phyloP scores from a whole-genome alignment of 2,113 vertebrate genomes.

The Brachypteracias leptosomus region DNA sequence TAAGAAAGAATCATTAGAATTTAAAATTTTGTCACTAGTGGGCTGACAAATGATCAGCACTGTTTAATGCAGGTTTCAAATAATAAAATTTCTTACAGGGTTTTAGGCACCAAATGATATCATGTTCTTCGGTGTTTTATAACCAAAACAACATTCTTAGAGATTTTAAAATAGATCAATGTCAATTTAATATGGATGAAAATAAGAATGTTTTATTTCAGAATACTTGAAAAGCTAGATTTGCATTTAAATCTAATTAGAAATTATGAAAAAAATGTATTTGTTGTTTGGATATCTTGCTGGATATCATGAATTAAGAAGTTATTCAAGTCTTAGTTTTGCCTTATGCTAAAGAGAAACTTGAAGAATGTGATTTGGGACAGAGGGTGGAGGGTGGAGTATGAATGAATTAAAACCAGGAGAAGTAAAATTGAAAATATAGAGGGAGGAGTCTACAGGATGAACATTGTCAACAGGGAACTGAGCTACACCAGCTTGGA shows the following conservation, averaged over 20 bases:
- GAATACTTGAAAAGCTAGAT: background rate
- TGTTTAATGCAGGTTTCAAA: background rate
- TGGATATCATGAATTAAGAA: background rate
- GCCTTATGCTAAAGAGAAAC: background rate
- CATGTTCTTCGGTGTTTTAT: background rate
- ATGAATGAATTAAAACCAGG: background rate
- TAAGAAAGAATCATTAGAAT: background rate
- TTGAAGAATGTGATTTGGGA: background rate
- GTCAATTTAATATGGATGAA: background rate
- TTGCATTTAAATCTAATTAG: background rate
- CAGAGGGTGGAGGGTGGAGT: fast-evolving
- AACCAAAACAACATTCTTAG: background rate
- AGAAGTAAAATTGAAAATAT: background rate
- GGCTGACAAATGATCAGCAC: background rate
- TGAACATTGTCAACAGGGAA: background rate
- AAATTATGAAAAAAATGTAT: background rate
- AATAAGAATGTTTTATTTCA: background rate
- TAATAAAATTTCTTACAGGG: background rate
- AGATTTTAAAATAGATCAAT: background rate
- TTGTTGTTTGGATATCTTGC: background rate
- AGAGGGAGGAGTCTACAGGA: background rate
- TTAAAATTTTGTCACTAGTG: background rate
- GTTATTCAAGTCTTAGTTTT: background rate
- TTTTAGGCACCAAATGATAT: background rate
- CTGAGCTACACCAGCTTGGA: background rate